Evolutionary conservation across 1,140 invertebrate genomes (phyloP), one percentile per base, ranked within the genome.

Genomic region (Cardiocondyla obscurior): DNA sequence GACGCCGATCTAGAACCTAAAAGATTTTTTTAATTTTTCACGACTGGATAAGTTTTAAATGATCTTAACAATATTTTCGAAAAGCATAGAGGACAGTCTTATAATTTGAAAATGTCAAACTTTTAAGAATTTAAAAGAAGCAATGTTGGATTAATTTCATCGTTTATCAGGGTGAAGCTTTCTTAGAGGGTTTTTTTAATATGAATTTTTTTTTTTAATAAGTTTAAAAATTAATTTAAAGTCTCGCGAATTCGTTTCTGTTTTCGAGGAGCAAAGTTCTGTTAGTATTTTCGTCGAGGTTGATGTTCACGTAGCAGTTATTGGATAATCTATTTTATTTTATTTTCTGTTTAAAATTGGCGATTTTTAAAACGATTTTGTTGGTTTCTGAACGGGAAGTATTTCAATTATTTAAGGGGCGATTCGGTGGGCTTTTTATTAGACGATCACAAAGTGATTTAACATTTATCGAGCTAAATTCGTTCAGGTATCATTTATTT

Each of bases 381-480:
- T 36, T 19, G 2, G 8, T 16, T 62, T 46, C 64, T 4, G 12
- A 30, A 0, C 10, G 7, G 7, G 0, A 33, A 64, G 62, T 74
- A 62, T 22, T n/a, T 4, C 8, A 46, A 1, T 74, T 44, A 58
- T 58, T n/a, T 5, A 25, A 1, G 57, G 3, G 8, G 16, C 2
- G 4, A 6, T 36, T 12, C 0, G 4, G 19, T 30, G 46, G 5
- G 8, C 12, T 60, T 3, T 74, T 46, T 16, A 22, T 14, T 14
- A 1, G 64, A 7, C n/a, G 22, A n/a, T 39, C 22, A 16, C 33
- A 8, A 46, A 49, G 25, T 57, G 30, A 76, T 76, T 30, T 62
- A 62, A 28, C 10, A 60, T 46, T 64, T 62, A 76, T 76, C 30
- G 57, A 64, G 28, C 19, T 14, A 76, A 64, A 46, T 12, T 76